These are phyloP conservation scores for Mactra quadrangularis DNA, from an alignment of 1,140 invertebrate genomes.

Conservation along the genomic window DNA sequence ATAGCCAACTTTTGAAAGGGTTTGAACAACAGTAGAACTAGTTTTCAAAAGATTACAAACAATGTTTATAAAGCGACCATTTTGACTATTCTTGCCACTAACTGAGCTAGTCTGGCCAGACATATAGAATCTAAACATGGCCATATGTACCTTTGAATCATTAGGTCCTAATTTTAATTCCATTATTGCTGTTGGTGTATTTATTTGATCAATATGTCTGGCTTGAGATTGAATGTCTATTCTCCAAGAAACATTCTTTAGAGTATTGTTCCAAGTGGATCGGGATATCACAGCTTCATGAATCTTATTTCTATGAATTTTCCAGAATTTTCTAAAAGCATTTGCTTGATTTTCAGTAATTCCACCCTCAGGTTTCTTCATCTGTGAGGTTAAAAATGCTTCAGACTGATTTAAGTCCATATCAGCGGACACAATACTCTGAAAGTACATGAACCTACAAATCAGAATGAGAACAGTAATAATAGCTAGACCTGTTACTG, in stretches of 20 bases:
- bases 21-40: too few species aligned
- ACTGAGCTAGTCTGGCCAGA: too few species aligned
- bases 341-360: conserved; percentile 80
- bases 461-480: too few species aligned
- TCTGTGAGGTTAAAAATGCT: conserved; percentile 80
- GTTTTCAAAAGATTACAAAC: too few species aligned
- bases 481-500: too few species aligned
- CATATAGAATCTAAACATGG: too few species aligned
- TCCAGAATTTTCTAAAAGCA: conserved; percentile 82
- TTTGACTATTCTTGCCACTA: too few species aligned
- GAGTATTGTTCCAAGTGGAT: conserved; percentile 79
- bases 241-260: conserved; percentile 81
- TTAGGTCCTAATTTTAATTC: conserved; percentile 78
- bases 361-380: conserved; percentile 76
- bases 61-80: too few species aligned
- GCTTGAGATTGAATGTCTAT: conserved; percentile 82
- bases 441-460: conserved; percentile 67
- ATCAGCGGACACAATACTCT: conserved; percentile 81
- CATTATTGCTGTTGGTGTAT: conserved; percentile 81
- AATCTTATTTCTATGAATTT: conserved; percentile 80
- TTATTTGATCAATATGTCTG: conserved; percentile 78
- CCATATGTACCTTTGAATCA: conserved; percentile 62
- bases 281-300: conserved; percentile 79
- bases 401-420: conserved; percentile 82
- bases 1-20: too few species aligned